These are phyloP conservation scores for Pyrocoelia pectoralis DNA, from an alignment of 2,888 invertebrate genomes.

Conservation along the genomic window DNA sequence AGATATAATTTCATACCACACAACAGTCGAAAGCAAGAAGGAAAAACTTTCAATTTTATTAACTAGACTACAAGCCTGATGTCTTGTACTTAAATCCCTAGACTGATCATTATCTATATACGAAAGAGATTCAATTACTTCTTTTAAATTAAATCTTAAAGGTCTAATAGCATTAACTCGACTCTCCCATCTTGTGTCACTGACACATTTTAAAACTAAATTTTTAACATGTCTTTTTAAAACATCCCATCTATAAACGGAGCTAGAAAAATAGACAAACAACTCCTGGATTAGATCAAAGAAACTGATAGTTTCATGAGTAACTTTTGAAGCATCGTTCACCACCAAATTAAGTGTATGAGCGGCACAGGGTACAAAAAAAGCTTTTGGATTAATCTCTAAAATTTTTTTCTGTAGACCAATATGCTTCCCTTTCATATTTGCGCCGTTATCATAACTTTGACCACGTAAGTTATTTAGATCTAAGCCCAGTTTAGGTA, in stretches of 20 bases:
- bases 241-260: conserved; percentile 37
- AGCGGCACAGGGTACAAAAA: conserved; percentile 45
- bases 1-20: not conserved
- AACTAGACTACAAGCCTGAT: conserved; percentile 33
- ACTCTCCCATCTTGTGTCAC: conserved; percentile 32
- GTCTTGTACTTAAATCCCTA: conserved; percentile 32
- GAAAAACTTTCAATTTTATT: conserved; percentile 29
- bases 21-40: not conserved
- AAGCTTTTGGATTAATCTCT: conserved; percentile 42
- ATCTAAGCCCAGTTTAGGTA: conserved; percentile 8
- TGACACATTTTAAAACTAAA: conserved; percentile 41
- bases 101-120: conserved; percentile 32
- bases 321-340: conserved; percentile 44
- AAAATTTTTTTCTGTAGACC: conserved; percentile 44
- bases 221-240: conserved; percentile 35
- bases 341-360: conserved; percentile 47
- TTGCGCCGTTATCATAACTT: conserved; percentile 46
- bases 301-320: conserved; percentile 33
- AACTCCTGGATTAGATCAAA: conserved; percentile 40
- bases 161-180: conserved; percentile 24
- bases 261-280: conserved; percentile 44
- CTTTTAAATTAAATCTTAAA: conserved; percentile 21
- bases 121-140: conserved; percentile 38
- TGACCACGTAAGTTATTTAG: conserved; percentile 41
- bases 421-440: conserved; percentile 44